Percentiles rank a stretch among this genome's conserved stretches.
These are phyloP conservation scores for Platysteira castanea DNA, from an alignment of 2,113 vertebrate species.

Conservation along the genomic window DNA sequence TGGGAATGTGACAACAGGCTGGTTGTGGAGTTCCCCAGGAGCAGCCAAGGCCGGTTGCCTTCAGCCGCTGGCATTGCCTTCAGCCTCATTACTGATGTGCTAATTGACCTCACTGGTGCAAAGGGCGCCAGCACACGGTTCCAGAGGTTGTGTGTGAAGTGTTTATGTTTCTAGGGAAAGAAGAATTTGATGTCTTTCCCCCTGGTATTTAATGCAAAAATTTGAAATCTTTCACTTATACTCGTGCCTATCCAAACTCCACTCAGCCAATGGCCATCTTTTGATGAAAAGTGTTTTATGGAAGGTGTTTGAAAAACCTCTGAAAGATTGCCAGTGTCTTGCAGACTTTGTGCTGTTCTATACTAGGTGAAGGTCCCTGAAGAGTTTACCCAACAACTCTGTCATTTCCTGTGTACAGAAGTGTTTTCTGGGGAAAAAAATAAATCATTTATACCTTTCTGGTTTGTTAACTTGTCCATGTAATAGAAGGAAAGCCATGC, in stretches of 20 bases:
- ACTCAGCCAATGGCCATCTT: not conserved
- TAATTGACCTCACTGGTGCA: not conserved
- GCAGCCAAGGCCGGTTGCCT: not conserved
- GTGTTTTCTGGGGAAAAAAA: not conserved
- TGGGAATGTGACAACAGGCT: not conserved
- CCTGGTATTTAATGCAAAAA: not conserved
- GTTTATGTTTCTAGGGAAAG: not conserved
- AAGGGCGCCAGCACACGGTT: not conserved
- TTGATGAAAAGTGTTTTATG: not conserved
- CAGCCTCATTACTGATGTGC: not conserved
- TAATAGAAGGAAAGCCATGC: not conserved
- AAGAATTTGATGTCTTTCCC: not conserved
- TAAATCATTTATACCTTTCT: not conserved
- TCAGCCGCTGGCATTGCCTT: not conserved
- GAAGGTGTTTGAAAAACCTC: not conserved
- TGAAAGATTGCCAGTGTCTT: not conserved
- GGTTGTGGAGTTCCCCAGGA: not conserved
- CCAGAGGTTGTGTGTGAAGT: not conserved
- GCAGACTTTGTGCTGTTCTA: not conserved
- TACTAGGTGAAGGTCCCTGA: not conserved
- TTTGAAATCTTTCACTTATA: not conserved
- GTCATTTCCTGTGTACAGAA: not conserved
- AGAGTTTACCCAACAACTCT: not conserved
- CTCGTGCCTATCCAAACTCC: not conserved
- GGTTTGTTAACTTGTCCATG: not conserved